Percentiles rank a stretch among this genome's conserved stretches.
Evolutionary conservation across 1,140 invertebrate species (phyloP).

Genomic region (Chlorops oryzae): DNA sequence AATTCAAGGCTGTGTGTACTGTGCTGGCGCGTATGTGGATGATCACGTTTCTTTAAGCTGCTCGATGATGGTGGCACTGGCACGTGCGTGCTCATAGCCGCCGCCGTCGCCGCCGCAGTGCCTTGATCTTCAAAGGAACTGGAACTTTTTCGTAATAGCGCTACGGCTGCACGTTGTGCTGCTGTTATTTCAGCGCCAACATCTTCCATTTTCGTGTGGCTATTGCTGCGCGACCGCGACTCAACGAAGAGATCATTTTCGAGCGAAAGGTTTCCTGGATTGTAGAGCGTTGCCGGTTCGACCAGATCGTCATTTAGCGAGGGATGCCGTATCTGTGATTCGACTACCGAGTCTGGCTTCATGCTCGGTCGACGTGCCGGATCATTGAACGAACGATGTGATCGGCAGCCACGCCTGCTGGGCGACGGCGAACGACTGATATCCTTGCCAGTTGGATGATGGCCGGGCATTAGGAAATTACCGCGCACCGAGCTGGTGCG

Average conservation of each 20-base stretch:
- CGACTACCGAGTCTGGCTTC: constrained; percentile 37
- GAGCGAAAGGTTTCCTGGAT: constrained; percentile 35
- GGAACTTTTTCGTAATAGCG: constrained; percentile 35
- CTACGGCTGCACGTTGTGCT: constrained; percentile 30
- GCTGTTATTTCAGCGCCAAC: constrained; percentile 34
- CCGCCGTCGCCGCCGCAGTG: constrained; percentile 13
- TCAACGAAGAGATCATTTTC: constrained; percentile 44
- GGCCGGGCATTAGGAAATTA: constrained; percentile 42
- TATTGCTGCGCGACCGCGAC: constrained; percentile 43
- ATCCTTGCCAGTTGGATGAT: constrained; percentile 26
- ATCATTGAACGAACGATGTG: constrained; percentile 45
- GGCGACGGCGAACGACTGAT: constrained; percentile 44
- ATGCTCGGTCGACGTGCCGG: constrained; percentile 29
- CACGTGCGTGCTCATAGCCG: constrained; percentile 20
- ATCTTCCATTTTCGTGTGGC: constrained; percentile 44
- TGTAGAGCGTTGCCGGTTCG: constrained; percentile 29
- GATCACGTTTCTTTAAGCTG: constrained; percentile 37
- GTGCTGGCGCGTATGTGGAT: constrained; percentile 37
- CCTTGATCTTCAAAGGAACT: constrained; percentile 43
- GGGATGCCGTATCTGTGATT: constrained; percentile 41
- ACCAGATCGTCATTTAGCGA: constrained; percentile 43
- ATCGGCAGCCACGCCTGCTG: constrained; percentile 37
- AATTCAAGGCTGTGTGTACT: constrained; percentile 45
- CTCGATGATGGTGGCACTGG: constrained; percentile 34
- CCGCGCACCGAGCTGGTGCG: constrained; percentile 44